Base-by-base conservation (phyloP, 2,888 invertebrate species). In the Thereva nobilitata region DNA sequence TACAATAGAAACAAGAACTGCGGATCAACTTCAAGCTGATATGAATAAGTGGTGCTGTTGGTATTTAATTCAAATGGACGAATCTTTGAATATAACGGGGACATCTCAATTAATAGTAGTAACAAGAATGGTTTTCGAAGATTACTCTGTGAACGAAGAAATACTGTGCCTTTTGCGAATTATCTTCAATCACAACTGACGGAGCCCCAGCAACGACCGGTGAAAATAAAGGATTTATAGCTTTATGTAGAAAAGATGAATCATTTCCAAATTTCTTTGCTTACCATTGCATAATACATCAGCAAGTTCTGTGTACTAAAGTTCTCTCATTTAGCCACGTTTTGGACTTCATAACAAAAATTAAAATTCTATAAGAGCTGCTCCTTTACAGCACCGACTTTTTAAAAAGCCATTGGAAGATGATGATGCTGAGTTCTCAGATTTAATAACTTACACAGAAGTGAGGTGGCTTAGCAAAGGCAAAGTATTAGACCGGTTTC, bases 221-320 rank as follows among this genome's bases (percentile, higher is more conserved):
- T 45, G 10, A 45, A 45, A 45, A 6, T 45, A 45, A 45, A n/a
- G 45, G 45, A 45, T 45, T 45, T 45, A 45, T 45, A 45, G 10
- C 45, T 45, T 45, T 45, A 45, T 45, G 45, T 9, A 9, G 45
- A 45, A 45, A 45, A 45, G 45, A 45, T 45, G 45, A 45, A 45
- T 45, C 5, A 45, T 45, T 45, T 45, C 9, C 45, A 45, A 45
- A 45, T 45, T 45, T 45, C 10, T 6, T 45, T 45, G n/a, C n/a
- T n/a, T n/a, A n/a, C n/a, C n/a, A n/a, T n/a, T n/a, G n/a, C n/a
- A n/a, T n/a, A n/a, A n/a, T n/a, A n/a, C n/a, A n/a, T n/a, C 67
- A 70, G 55, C 56, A 69, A 67, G 68, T 66, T 10, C 57, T 71
- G 41, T 71, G 70, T 67, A 38, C 67, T n/a, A 71, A 70, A 70